Evolutionary conservation across 2,797 vertebrate genomes (phyloP), one percentile per base, ranked within the genome.

Genomic region (Trachurus trachurus): DNA sequence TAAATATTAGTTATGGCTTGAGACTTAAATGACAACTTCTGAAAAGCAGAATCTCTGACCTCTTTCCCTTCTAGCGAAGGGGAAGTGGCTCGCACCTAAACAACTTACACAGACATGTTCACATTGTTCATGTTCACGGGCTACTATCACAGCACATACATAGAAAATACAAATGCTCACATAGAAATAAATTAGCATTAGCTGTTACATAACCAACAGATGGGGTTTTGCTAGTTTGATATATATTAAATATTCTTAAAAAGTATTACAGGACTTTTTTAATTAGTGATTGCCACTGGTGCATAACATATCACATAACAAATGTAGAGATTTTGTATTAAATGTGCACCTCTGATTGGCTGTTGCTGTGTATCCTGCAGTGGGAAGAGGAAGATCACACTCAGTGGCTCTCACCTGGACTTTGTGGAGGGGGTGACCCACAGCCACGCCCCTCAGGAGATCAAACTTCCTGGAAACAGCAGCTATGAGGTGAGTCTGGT

Each of bases 321-420:
- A 34, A 5, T 34, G 31, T 34, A 17, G 12, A 52, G 9, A 4
- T 7, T 44, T 5, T 74, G 59, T 21, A 15, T 53, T 61, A 1
- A 9, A 10, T 21, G 31, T 34, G 31, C 17, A 54, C 45, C 13
- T 58, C 37, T 76, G 2, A 74, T 61, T 77, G 63, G 52, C 17
- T 71, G 44, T 34, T 67, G 19, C 39, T 56, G 22, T 73, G 53
- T 75, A 29, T 92, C 75, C 79, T 86, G 17, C 69, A 98, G 97
- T 71, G 98, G 97, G 61, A 95, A 93, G 71, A 96, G 97, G 85
- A 95, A 69, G n/a, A 90, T 98, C 88, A 92, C 78, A 8, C 71
- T 97, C 0, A 37, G 0, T 8, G 98, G 97, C 37, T 94, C 87
- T 69, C 94, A 96, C 73, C 83, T 98, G 80, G 89, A 97, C 42